Evolutionary conservation across 2,113 vertebrate species (phyloP).

Genomic region (Podilymbus podiceps): DNA sequence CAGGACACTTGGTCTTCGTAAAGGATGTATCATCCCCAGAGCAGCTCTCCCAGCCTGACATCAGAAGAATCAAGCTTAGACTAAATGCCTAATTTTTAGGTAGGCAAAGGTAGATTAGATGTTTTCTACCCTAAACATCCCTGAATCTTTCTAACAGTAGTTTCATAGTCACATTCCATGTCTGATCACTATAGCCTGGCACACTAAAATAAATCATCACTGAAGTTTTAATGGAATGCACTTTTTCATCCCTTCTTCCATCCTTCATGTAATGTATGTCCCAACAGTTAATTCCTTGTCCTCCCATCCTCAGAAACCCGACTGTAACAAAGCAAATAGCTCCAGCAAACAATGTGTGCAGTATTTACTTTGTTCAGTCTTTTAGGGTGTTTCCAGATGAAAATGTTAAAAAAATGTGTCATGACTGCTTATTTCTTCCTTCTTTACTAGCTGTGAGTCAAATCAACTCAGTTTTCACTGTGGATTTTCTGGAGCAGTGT

Average conservation of each 20-base stretch:
- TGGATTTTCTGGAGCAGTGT: neutral
- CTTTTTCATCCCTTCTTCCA: neutral
- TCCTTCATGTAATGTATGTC: neutral
- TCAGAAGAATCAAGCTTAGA: neutral
- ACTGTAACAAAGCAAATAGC: neutral
- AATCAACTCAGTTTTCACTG: neutral
- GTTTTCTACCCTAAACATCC: neutral
- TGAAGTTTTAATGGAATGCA: neutral
- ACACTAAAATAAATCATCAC: neutral
- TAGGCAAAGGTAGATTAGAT: neutral
- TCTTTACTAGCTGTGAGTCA: accelerated
- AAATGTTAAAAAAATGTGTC: neutral
- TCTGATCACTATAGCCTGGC: neutral
- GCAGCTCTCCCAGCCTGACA: accelerated
- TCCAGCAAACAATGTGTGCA: neutral
- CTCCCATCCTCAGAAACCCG: neutral
- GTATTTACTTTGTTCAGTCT: neutral
- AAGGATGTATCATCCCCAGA: neutral
- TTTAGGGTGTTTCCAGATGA: neutral
- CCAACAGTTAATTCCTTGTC: neutral
- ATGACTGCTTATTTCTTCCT: neutral
- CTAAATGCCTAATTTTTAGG: neutral
- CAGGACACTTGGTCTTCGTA: neutral
- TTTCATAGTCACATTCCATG: neutral
- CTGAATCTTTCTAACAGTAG: neutral